phyloP scores from a whole-genome alignment of 2,797 vertebrate genomes.

The Toxotes lorentzi region DNA sequence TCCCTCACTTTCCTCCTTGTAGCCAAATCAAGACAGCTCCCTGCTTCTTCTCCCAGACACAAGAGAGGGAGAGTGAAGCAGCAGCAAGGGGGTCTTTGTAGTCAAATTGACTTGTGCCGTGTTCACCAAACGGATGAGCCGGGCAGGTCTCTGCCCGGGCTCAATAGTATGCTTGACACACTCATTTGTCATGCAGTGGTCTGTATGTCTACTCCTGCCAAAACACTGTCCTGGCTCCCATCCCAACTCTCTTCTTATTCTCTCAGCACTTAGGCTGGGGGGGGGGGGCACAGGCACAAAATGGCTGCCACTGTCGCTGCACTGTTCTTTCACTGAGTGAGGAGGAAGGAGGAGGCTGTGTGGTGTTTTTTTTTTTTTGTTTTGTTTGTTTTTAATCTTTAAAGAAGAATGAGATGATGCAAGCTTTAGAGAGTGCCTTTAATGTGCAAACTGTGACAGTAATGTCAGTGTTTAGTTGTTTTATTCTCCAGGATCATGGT shows the following conservation, averaged over 20 bases:
- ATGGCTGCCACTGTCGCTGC: conserved; percentile 68
- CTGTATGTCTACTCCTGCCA: conserved; percentile 67
- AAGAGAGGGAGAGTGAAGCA: conserved; percentile 10
- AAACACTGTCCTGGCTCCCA: conserved; percentile 69
- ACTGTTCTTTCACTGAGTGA: conserved; percentile 40
- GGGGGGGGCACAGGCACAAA: conserved; percentile 64
- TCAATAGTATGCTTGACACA: conserved; percentile 69
- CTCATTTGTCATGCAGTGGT: conserved; percentile 78
- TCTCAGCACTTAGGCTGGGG: conserved; percentile 51
- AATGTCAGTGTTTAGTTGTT: background rate
- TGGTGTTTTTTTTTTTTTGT: conserved; percentile 2
- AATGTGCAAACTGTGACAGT: background rate
- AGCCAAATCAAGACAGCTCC: conserved; percentile 42
- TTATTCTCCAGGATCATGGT: background rate
- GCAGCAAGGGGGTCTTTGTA: conserved; percentile 64
- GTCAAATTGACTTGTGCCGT: conserved; percentile 72
- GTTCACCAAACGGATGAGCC: conserved; percentile 69
- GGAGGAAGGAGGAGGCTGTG: conserved; percentile 6
- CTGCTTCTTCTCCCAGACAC: conserved; percentile 26
- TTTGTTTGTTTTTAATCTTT: conserved; percentile 24
- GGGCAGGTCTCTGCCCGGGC: conserved; percentile 53
- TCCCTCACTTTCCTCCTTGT: conserved; percentile 16
- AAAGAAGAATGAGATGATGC: conserved; percentile 18
- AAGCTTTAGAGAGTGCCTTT: background rate
- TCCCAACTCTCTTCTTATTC: conserved; percentile 68